Conservation (phyloP, 2,888 invertebrate species). For the Dascillus cervinus region DNA sequence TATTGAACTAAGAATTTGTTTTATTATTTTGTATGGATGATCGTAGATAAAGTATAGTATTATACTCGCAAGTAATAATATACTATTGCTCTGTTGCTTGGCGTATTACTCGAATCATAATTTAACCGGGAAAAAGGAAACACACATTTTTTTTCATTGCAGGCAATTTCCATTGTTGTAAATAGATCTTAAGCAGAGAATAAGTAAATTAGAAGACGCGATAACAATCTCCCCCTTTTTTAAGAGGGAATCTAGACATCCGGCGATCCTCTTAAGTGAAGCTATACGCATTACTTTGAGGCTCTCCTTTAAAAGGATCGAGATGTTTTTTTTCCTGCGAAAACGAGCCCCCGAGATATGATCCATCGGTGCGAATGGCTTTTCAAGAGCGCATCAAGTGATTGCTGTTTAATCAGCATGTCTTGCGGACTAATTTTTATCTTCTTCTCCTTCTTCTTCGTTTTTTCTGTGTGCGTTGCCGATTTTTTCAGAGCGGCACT, state of each 20-base stretch:
- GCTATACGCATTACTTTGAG: slow-evolving; percentile 27
- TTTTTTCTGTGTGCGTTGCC: no score
- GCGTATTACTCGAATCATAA: no score
- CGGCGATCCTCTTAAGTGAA: slow-evolving; percentile 29
- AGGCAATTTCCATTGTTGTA: slow-evolving; percentile 46
- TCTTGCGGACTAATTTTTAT: slow-evolving; percentile 39
- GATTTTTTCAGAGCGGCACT: no score
- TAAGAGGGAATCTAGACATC: slow-evolving; percentile 36
- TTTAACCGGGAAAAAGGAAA: no score
- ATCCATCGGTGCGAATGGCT: slow-evolving; percentile 30
- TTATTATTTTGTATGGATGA: no score
- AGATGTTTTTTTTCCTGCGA: slow-evolving; percentile 35
- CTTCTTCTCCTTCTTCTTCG: slow-evolving; percentile 23
- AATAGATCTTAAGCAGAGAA: slow-evolving; percentile 68
- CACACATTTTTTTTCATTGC: slow-evolving; percentile 36
- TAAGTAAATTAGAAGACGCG: slow-evolving; percentile 76
- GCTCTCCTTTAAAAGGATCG: slow-evolving; percentile 36
- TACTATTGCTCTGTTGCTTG: no score
- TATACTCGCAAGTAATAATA: no score
- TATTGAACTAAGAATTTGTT: no score
- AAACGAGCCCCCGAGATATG: slow-evolving; percentile 36
- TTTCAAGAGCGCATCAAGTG: slow-evolving; percentile 34
- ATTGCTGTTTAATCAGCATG: slow-evolving; percentile 41
- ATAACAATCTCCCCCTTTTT: slow-evolving; percentile 69
- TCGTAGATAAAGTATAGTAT: no score